Percentiles rank a stretch among this genome's conserved stretches.
phyloP scores from a whole-genome alignment of 2,113 vertebrate species.

The Hystrix cristata region DNA sequence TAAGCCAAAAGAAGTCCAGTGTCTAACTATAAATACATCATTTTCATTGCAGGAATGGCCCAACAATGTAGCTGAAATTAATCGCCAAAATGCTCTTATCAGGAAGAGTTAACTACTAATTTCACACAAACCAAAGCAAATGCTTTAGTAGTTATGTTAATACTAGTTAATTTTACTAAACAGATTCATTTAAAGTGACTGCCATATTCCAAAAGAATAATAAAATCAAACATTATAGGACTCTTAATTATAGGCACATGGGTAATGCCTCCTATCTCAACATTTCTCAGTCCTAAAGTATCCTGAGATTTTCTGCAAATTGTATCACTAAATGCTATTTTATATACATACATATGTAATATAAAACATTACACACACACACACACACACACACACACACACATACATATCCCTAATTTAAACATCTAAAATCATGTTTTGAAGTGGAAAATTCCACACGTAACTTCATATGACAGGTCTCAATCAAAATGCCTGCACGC shows the following conservation, averaged over 20 bases:
- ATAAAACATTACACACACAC: too few species aligned
- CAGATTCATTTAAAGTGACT: background rate
- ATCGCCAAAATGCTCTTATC: constrained; percentile 54
- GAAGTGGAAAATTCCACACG: background rate
- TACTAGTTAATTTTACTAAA: constrained; percentile 9
- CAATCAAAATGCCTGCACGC: background rate
- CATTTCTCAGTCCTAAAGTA: background rate
- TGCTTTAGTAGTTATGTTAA: background rate
- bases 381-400: too few species aligned
- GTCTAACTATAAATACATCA: background rate
- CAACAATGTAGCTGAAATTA: constrained; percentile 31
- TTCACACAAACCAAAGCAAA: constrained; percentile 38
- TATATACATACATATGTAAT: too few species aligned
- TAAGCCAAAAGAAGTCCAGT: background rate
- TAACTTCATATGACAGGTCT: background rate
- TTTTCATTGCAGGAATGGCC: constrained; percentile 37
- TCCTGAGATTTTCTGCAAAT: constrained; percentile 24
- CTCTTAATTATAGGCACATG: constrained; percentile 2
- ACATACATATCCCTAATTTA: background rate
- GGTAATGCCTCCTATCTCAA: constrained; percentile 3
- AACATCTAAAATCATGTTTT: background rate
- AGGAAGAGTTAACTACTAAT: constrained; percentile 22
- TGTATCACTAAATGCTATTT: constrained; percentile 17
- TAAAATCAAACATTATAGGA: constrained; percentile 45
- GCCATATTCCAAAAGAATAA: constrained; percentile 13